Base-by-base conservation (phyloP, 92 coral and sea anemone genomes). In the Epizoanthus stellaris region DNA sequence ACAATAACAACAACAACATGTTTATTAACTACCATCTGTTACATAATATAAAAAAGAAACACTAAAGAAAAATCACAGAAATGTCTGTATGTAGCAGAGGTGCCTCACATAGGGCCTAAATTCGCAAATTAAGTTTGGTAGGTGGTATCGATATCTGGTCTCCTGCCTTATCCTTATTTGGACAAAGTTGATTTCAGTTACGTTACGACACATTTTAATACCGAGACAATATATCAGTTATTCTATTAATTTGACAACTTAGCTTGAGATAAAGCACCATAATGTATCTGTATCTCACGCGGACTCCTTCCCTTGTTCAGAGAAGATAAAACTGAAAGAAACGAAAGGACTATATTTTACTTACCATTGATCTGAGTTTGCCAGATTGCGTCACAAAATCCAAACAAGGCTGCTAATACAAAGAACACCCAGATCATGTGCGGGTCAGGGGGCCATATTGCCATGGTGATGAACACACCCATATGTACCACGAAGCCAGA, bases 371-470 rank as follows among this genome's bases (percentile, higher is more conserved):
- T 96, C 87, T 96, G 99, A 1, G 99, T 96, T 75, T 96, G 99
- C 99, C 99, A 96, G 57, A 96, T 95, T 5, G 99, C 99, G 60
- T 96, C 99, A 77, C 98, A 92, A 85, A 92, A 96, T 8, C 99
- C 99, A 88, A 92, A 88, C 69, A 94, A 68, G 7, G 98, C 99
- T 10, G 98, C 98, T 54, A 94, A 67, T n/a, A 96, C 86, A 88
- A 92, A 96, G 70, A 85, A 95, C 71, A 96, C 94, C 95, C 97
- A 94, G 60, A 96, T 30, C 88, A 91, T 79, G 70, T 87, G 88
- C 15, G 90, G 86, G 85, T 91, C 86, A 15, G 99, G 98, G 20
- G 77, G 85, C 99, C 99, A 96, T 21, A 90, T 76, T 21, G 93
- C 85, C 94, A 96, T 87, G 76, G 92, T 90, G 59, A 91, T 67